Evolutionary conservation across 2,797 vertebrate species (phyloP).

Genomic region (Myripristis murdjan): DNA sequence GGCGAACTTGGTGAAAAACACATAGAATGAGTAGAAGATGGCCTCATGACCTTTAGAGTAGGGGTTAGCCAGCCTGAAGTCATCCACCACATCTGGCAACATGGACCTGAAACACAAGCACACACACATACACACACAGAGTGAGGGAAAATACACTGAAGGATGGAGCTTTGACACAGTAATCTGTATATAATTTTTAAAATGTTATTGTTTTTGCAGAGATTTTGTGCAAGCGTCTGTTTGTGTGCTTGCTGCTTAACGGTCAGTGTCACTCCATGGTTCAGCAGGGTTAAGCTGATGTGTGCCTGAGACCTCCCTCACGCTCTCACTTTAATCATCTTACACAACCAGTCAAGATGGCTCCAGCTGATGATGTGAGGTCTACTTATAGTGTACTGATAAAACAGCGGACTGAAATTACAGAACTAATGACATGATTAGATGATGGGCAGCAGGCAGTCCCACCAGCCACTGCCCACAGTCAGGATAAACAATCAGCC

Average conservation of each 20-base stretch:
- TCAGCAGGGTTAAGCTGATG: slow-evolving; percentile 8
- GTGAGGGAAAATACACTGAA: neutral
- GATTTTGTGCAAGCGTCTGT: neutral
- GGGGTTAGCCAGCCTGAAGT: slow-evolving; percentile 91
- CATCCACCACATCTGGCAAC: slow-evolving; percentile 97
- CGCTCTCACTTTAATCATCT: slow-evolving; percentile 47
- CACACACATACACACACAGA: slow-evolving; percentile 5
- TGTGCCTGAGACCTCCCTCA: slow-evolving; percentile 2
- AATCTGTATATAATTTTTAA: no score
- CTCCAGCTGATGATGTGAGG: slow-evolving; percentile 39
- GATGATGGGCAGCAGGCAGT: slow-evolving; percentile 65
- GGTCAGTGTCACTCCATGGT: slow-evolving; percentile 3
- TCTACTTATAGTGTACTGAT: slow-evolving; percentile 51
- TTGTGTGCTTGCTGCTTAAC: slow-evolving; percentile 15
- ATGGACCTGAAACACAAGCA: slow-evolving; percentile 90
- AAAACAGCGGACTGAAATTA: slow-evolving; percentile 64
- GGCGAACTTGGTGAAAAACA: slow-evolving; percentile 97
- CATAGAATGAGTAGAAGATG: slow-evolving; percentile 98
- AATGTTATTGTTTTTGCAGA: neutral
- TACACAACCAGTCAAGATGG: slow-evolving; percentile 20
- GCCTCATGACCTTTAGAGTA: slow-evolving; percentile 92
- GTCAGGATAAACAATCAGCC: slow-evolving; percentile 67
- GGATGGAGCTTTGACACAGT: neutral
- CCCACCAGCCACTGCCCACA: slow-evolving; percentile 27
- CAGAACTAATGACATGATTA: slow-evolving; percentile 77